A percentile compares a stretch with the other conserved stretches of the same genome.
These are phyloP conservation scores for Temnopleurus reevesii DNA, from an alignment of 53 echinoderm and acorn worm genomes.

Conservation along the genomic window DNA sequence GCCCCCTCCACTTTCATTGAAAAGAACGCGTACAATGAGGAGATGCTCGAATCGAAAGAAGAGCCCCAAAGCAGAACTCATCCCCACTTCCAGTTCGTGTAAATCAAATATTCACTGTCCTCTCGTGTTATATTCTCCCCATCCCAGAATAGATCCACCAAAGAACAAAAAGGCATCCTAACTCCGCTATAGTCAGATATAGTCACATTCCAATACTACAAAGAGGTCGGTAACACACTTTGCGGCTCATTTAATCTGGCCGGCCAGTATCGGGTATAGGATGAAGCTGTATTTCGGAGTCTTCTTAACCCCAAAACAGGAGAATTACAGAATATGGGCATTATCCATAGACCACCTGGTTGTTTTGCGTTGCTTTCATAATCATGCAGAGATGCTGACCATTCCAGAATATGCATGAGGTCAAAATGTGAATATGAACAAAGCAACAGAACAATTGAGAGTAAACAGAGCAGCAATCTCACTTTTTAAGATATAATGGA, in stretches of 20 bases:
- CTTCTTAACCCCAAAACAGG: background rate
- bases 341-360: background rate
- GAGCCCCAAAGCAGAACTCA: background rate
- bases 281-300: background rate
- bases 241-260: background rate
- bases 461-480: no score
- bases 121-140: background rate
- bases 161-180: no score
- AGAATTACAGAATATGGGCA: background rate
- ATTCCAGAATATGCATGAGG: no score
- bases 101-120: slow-evolving; percentile 41
- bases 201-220: background rate
- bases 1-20: no score
- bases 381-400: no score
- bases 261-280: slow-evolving; percentile 1
- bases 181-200: background rate
- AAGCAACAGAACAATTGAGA: no score
- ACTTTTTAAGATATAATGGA: no score
- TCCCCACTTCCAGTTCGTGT: slow-evolving; percentile 40
- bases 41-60: slow-evolving; percentile 2
- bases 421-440: no score
- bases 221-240: slow-evolving; percentile 28
- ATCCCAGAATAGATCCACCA: slow-evolving; percentile 4
- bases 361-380: background rate
- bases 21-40: no score